These are phyloP conservation scores for Festucalex cinctus DNA, from an alignment of 2,113 vertebrate genomes.

Conservation along the genomic window DNA sequence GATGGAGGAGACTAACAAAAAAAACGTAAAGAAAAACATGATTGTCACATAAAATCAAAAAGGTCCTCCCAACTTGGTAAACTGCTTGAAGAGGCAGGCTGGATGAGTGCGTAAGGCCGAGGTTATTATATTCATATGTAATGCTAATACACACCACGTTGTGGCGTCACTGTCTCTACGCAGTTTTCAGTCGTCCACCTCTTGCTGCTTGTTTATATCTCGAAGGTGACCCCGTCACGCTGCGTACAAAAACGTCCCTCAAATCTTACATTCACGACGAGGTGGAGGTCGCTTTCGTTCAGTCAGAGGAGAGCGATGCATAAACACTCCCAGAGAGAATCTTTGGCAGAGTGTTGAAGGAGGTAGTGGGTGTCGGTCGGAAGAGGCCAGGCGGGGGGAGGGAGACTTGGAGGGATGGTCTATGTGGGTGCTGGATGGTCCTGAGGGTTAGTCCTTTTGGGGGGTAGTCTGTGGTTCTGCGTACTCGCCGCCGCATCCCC, in stretches of 20 bases:
- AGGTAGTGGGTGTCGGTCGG: slow-evolving; percentile 70
- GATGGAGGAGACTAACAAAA: slow-evolving; percentile 30
- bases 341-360: slow-evolving; percentile 72
- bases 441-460: slow-evolving; percentile 72
- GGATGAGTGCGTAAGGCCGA: slow-evolving; percentile 25
- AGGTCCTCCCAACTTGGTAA: slow-evolving; percentile 9
- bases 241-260: slow-evolving; percentile 14
- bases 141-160: slow-evolving; percentile 53
- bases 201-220: slow-evolving; percentile 6
- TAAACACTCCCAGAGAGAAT: slow-evolving; percentile 71
- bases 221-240: slow-evolving; percentile 38
- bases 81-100: slow-evolving; percentile 32
- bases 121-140: slow-evolving; percentile 53
- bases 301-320: slow-evolving; percentile 43
- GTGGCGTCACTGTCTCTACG: slow-evolving; percentile 57
- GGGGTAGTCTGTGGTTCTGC: slow-evolving; percentile 60
- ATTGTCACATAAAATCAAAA: slow-evolving; percentile 50
- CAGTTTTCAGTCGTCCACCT: slow-evolving; percentile 32
- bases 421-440: slow-evolving; percentile 59
- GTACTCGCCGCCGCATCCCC: slow-evolving; percentile 34
- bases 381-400: slow-evolving; percentile 14
- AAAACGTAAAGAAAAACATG: slow-evolving; percentile 27
- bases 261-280: slow-evolving; percentile 63
- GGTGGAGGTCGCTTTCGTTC: not conserved
- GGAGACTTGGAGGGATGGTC: slow-evolving; percentile 4